Base-by-base conservation (phyloP, 2,888 invertebrate genomes). In the Exephanes ischioxanthus region DNA sequence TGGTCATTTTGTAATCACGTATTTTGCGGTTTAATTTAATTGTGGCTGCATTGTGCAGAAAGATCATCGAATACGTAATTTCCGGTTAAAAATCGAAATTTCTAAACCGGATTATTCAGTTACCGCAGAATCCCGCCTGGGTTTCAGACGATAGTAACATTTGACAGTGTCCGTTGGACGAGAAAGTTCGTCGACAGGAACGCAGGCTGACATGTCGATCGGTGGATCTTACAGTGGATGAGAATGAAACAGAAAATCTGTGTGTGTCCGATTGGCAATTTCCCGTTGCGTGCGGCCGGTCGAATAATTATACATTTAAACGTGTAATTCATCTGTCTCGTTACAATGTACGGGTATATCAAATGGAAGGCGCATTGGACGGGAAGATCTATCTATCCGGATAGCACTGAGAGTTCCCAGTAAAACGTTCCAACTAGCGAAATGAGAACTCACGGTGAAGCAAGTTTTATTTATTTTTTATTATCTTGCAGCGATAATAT, bases 1-100 rank as follows among this genome's bases (percentile, higher is more conserved):
- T 61, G 48, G 63, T 19, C 16, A 48, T 63, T 75, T 75, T 48
- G 41, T 51, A 30, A 26, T 51, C 48, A 55, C 5, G 58, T 33
- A 63, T 63, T 30, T 30, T 63, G 30, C 33, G 0, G 61, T 6
- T n/a, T n/a, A 30, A 63, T 16, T 30, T 14, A 63, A n/a, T 16
- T 33, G 14, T 63, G 16, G 14, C 33, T 63, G 16, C 1, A 7
- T 63, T 33, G 26, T 4, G 14, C 26, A 58, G 14, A 11, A 6
- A 53, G 19, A n/a, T 7, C 53, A 7, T 53, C n/a, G 19, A 53
- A 53, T 53, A 19, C 19, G 19, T 53, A 14, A 45, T 16, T 45
- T 16, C 45, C 45, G 45, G 4, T 14, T 3, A 0, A 41, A 9
- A 41, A 9, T 41, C 41, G 11, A 33, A 6, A 41, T 41, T 41